Evolutionary conservation across 2,888 invertebrate genomes (phyloP).

Genomic region (Phoronis australis): DNA sequence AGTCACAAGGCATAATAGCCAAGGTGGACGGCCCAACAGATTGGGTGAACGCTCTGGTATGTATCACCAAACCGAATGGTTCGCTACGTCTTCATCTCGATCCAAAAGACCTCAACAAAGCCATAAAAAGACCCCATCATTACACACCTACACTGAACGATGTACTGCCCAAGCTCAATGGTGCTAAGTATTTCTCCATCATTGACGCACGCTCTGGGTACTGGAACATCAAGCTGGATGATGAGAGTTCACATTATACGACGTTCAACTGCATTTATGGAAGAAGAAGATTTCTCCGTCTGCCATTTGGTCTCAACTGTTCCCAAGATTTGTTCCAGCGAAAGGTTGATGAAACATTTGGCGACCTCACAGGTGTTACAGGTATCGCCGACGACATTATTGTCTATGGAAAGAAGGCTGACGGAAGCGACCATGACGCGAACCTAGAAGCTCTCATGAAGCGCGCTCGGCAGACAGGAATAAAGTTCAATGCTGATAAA

Average conservation of each 20-base stretch:
- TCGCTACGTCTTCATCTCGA: constrained; percentile 3
- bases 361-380: background rate
- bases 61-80: constrained; percentile 2
- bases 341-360: background rate
- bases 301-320: too few relatives aligned
- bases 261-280: too few relatives aligned
- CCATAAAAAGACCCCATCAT: constrained; percentile 15
- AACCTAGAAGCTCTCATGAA: background rate
- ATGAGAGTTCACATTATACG: too few relatives aligned
- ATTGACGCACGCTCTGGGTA: background rate
- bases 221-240: too few relatives aligned
- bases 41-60: constrained; percentile 3
- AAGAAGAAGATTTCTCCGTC: too few relatives aligned
- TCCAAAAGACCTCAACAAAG: constrained; percentile 14
- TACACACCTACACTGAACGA: constrained; percentile 8
- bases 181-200: background rate
- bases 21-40: background rate
- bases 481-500: background rate
- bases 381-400: background rate
- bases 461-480: background rate
- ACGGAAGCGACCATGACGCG: background rate
- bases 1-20: background rate
- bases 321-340: background rate
- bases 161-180: background rate
- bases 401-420: background rate